Conservation (phyloP, 2,888 invertebrate genomes). For the Spilarctia lutea region DNA sequence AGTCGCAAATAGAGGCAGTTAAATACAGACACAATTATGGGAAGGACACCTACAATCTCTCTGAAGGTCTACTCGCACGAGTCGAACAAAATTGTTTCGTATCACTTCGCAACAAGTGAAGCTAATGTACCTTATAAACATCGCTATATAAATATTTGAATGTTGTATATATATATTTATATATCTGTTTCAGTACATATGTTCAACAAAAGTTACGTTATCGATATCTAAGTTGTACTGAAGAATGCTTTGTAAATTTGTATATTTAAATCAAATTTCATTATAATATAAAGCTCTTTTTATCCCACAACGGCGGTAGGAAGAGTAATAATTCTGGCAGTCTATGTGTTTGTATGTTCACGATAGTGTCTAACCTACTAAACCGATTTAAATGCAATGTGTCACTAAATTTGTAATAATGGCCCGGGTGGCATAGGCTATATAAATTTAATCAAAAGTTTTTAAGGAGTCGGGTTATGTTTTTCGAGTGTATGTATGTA, state of each 20-base stretch:
- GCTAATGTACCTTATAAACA: slow-evolving; percentile 41
- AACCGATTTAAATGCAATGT: too few species aligned
- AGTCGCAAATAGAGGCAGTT: slow-evolving; percentile 15
- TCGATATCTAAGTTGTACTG: slow-evolving; percentile 20
- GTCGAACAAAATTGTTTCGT: slow-evolving; percentile 36
- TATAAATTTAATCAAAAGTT: too few species aligned
- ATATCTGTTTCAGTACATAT: slow-evolving; percentile 21
- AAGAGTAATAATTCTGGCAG: too few species aligned
- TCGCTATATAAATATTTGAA: slow-evolving; percentile 17
- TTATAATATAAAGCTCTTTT: neutral
- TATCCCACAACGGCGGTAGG: too few species aligned
- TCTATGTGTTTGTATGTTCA: too few species aligned
- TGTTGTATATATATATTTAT: neutral
- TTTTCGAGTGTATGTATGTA: too few species aligned
- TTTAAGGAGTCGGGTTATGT: too few species aligned
- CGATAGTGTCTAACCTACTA: too few species aligned
- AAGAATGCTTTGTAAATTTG: slow-evolving; percentile 23
- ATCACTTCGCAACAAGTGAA: slow-evolving; percentile 39
- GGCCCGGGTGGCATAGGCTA: neutral
- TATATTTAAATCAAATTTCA: slow-evolving; percentile 24
- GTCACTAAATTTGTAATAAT: neutral
- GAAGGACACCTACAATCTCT: slow-evolving; percentile 16
- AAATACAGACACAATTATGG: slow-evolving; percentile 18
- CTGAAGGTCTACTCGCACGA: slow-evolving; percentile 18
- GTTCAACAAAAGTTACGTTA: slow-evolving; percentile 40